Conservation (phyloP, 2,113 vertebrate species). For the Zosterops japonicus region DNA sequence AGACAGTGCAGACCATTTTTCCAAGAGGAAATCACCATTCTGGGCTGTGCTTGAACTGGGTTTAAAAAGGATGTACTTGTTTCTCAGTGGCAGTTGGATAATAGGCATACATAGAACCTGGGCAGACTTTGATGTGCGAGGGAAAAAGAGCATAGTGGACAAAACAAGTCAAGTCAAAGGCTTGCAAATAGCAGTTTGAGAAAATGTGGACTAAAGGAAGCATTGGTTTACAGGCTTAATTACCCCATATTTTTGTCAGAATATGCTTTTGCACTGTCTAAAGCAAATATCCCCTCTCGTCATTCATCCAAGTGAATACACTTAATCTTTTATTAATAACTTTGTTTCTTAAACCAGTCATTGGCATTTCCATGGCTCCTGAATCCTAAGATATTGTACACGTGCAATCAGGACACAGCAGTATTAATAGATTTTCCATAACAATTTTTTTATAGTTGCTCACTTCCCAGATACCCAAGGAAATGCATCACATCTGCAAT, state of each 20-base stretch:
- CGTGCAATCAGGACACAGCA: not conserved
- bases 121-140: not conserved
- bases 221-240: not conserved
- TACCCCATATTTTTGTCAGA: not conserved
- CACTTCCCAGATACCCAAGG: not conserved
- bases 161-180: not conserved
- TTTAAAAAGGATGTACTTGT: not conserved
- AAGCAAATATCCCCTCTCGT: not conserved
- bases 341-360: not conserved
- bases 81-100: not conserved
- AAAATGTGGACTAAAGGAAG: not conserved
- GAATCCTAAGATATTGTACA: not conserved
- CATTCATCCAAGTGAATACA: not conserved
- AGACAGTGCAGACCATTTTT: not conserved
- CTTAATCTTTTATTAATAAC: not conserved
- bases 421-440: not conserved
- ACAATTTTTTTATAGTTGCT: not conserved
- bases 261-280: not conserved
- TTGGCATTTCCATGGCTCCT: not conserved
- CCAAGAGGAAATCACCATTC: not conserved
- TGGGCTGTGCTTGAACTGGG: not conserved
- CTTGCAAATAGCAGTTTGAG: not conserved
- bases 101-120: not conserved
- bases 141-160: not conserved
- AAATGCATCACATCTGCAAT: not conserved